A percentile compares a stretch with the other conserved stretches of the same genome.
Conservation (phyloP, 1,140 invertebrate species). For the Brachionus rotundiformis region DNA sequence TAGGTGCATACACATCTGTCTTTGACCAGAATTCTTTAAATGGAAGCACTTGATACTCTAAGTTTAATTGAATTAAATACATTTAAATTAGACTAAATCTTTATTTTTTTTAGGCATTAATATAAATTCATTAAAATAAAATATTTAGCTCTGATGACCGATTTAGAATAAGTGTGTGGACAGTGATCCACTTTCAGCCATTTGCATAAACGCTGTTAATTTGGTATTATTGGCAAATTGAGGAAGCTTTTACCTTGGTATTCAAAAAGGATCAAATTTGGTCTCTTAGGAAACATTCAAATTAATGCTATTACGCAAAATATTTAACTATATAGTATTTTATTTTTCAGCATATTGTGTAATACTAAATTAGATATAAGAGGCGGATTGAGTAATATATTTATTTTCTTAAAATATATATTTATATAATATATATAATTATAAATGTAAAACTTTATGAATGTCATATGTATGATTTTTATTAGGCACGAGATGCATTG, state of each 20-base stretch:
- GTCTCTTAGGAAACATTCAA: background rate
- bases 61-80: too few relatives aligned
- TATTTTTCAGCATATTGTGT: background rate
- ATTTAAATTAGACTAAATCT: too few relatives aligned
- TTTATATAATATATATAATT: too few relatives aligned
- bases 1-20: too few relatives aligned
- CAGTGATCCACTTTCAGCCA: background rate
- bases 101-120: too few relatives aligned
- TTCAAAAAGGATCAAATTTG: background rate
- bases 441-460: too few relatives aligned
- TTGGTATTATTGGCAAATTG: background rate
- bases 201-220: too few relatives aligned
- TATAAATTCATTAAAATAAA: background rate
- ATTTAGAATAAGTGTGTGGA: background rate
- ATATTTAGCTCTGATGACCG: background rate
- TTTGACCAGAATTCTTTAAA: too few relatives aligned
- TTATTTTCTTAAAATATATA: too few relatives aligned
- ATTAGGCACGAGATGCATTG: background rate
- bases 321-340: background rate
- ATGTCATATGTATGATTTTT: background rate
- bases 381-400: background rate
- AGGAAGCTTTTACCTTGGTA: background rate
- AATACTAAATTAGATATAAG: background rate
- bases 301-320: background rate
- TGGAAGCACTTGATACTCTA: too few relatives aligned